Evolutionary conservation across 2,888 invertebrate genomes (phyloP), one percentile per base, ranked within the genome.

Genomic region (Dasypogon diadema): DNA sequence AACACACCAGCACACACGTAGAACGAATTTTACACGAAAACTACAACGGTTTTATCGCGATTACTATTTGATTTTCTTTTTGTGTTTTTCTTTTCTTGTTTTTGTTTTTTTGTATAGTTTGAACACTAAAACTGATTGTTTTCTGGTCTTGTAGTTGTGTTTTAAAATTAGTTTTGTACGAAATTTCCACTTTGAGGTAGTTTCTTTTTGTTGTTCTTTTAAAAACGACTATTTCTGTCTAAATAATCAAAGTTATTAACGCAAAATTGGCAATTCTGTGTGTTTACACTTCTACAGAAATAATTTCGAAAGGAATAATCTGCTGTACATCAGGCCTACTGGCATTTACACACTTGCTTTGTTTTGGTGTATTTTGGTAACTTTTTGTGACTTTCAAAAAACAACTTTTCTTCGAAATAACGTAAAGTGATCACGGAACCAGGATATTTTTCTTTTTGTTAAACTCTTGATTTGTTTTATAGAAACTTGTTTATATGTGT

Each of bases 361-460:
- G 56, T 74, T n/a, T 78, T 77, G 63, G 37, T 76, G 72, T 55
- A 21, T 75, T 72, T 42, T 42, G 42, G 42, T 42, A 42, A 42
- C 42, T 42, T 42, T 6, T 12, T 42, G 8, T 42, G n/a, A 3
- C n/a, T 12, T 42, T 42, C n/a, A 42, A 42, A 42, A 42, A 42
- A 10, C 6, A 30, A 30, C 5, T 2, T 0, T 42, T 42, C n/a
- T 6, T 42, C 42, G 42, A 42, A 42, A 42, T 42, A 42, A 42
- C 8, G 42, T 12, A n/a, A 42, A 42, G 12, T 12, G 12, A 42
- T 12, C 12, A 42, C 42, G 42, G 42, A 8, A 42, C 42, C 42
- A 42, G 42, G n/a, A 42, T 58, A 55, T 77, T 37, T 70, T 55
- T 18, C 51, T 73, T 30, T 58, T 55, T 77, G 51, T 54, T 77